Evolutionary conservation across 1,140 invertebrate genomes (phyloP), one percentile per base, ranked within the genome.

Genomic region (Macrosteles quadrilineatus): DNA sequence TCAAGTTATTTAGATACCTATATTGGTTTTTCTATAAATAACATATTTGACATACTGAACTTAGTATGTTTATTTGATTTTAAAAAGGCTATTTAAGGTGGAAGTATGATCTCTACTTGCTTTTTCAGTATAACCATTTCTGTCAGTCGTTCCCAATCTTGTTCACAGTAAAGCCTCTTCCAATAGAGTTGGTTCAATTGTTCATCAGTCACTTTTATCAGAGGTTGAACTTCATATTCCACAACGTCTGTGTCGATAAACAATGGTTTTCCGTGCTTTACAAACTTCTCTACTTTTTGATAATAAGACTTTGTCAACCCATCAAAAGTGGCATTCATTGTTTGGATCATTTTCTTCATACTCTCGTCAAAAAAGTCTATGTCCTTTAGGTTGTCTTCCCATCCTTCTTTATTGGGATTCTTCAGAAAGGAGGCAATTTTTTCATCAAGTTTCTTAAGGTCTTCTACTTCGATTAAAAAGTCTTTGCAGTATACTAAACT

Each of bases 381-480:
- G 14, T 50, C 47, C 21, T 50, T 50, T 9, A 50, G 47, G n/a
- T 50, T 50, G 3, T 21, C 21, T 21, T 50, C 47, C 47, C 47
- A 50, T 50, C 47, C 47, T 50, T 50, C 47, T 50, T 50, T 50
- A 21, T 21, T 50, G 4, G 47, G 47, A 50, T 50, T 21, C 47
- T 50, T 50, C 47, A 50, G 21, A 50, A 50, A 50, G 4, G 47
- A 50, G 4, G 47, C 47, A 9, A 50, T 50, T 50, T 50, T 50
- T 19, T 50, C 47, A 50, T 50, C 47, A 17, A 50, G 47, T 50
- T 50, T 50, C 47, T 50, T 50, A 50, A 50, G n/a, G 21, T 50
- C 47, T 21, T 50, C 47, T 4, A 50, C 47, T 21, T 50, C 47
- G 4, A 50, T n/a, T 9, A 50, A n/a, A 50, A 4, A 19, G 4